These are phyloP conservation scores for Brachyalestes nurse DNA, from an alignment of 2,797 vertebrate genomes.

Conservation along the genomic window DNA sequence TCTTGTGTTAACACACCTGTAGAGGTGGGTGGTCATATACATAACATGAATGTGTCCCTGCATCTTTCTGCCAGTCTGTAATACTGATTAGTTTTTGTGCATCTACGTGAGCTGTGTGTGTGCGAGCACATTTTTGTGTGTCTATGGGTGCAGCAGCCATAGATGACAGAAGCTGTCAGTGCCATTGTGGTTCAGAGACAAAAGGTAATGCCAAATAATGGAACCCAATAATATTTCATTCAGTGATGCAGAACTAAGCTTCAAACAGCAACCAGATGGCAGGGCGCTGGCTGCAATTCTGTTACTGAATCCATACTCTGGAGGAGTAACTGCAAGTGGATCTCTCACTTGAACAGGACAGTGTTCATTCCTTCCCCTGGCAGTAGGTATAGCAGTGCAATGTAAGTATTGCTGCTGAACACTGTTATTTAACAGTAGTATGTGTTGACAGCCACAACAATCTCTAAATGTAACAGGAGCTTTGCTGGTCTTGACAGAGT, in stretches of 20 bases:
- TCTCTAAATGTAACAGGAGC: conserved; percentile 60
- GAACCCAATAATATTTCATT: conserved; percentile 64
- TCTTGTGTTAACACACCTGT: conserved; percentile 18
- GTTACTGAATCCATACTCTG: conserved; percentile 25
- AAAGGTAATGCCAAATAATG: conserved; percentile 66
- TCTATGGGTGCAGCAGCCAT: conserved; percentile 38
- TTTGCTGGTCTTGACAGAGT: conserved; percentile 22
- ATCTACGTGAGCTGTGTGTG: conserved; percentile 10
- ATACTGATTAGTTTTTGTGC: conserved; percentile 38
- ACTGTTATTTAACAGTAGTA: conserved; percentile 75
- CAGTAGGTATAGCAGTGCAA: conserved; percentile 14
- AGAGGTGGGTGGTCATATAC: not conserved
- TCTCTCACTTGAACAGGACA: conserved; percentile 3
- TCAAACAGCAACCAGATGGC: conserved; percentile 68
- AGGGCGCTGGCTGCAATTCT: conserved; percentile 45
- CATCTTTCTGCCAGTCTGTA: conserved; percentile 44
- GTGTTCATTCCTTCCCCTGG: not conserved
- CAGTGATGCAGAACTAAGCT: conserved; percentile 64
- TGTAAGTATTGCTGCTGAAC: conserved; percentile 52
- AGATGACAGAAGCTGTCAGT: conserved; percentile 72
- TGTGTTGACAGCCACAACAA: conserved; percentile 70
- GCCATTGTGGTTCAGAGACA: conserved; percentile 68
- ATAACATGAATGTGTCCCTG: conserved; percentile 23
- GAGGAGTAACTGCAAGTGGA: conserved; percentile 36
- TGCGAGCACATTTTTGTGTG: conserved; percentile 32